Conservation (phyloP, 1,140 invertebrate species). For the Linepithema humile region DNA sequence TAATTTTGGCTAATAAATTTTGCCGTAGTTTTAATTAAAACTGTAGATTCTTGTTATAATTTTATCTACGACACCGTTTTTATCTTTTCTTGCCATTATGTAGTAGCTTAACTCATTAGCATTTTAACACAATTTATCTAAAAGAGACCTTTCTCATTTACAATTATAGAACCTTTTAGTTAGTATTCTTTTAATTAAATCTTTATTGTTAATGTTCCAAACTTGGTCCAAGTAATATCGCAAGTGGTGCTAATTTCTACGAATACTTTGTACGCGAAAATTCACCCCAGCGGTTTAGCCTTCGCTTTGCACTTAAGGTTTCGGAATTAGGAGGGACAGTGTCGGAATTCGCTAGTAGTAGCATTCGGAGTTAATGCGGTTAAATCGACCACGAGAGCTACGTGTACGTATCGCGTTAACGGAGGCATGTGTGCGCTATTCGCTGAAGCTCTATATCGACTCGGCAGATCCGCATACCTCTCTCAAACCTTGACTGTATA, state of each 20-base stretch:
- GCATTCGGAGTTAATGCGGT: constrained; percentile 47
- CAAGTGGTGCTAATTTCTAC: background rate
- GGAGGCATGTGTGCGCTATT: constrained; percentile 25
- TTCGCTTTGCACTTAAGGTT: constrained; percentile 32
- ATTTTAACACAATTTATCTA: too few species aligned
- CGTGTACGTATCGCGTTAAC: constrained; percentile 51
- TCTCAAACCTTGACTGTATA: constrained; percentile 70
- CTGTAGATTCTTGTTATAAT: too few species aligned
- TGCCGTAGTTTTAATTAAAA: too few species aligned
- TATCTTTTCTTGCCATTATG: too few species aligned
- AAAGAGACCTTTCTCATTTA: too few species aligned
- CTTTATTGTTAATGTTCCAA: too few species aligned
- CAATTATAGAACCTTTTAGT: too few species aligned
- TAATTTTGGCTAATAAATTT: too few species aligned
- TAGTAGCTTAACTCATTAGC: too few species aligned
- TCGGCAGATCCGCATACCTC: constrained; percentile 71
- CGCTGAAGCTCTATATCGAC: constrained; percentile 54
- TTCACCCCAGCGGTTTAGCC: constrained; percentile 14
- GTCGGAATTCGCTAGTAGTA: constrained; percentile 21
- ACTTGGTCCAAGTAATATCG: background rate
- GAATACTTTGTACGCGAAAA: background rate
- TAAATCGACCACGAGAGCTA: constrained; percentile 38
- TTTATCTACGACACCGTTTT: too few species aligned
- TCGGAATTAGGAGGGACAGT: constrained; percentile 47
- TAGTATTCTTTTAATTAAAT: too few species aligned